Base-by-base conservation (phyloP, 2,888 invertebrate genomes). In the Epinotia nisella region DNA sequence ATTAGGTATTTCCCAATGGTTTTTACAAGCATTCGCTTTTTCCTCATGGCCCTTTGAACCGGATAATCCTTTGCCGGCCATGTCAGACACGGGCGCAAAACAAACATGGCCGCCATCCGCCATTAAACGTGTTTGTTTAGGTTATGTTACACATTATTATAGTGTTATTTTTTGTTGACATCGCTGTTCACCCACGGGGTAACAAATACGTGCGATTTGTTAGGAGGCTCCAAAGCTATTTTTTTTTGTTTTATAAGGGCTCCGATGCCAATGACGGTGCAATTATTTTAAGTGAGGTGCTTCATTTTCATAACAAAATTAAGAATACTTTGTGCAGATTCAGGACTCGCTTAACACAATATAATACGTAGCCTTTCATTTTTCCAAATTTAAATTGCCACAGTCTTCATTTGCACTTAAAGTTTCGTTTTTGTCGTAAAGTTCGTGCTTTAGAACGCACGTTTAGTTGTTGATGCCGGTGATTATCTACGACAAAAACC, bases 51-150 rank as follows among this genome's bases (percentile, higher is more conserved):
- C 76, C 76, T 79, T 75, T 74, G 75, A 76, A 76, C 81, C 83
- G 87, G 89, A 88, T 90, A 90, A 91, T 91, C 91, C 90, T 74
- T 77, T 77, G 77, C 79, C 81, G 82, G 83, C 83, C 83, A 84
- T 90, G 89, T 91, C 86, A 85, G 88, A 91, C 91, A 92, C 91
- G 91, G 83, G 78, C 84, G 82, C 79, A 82, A 82, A 84, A 83
- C 84, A 87, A 90, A 90, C 83, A 90, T 84, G 85, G 84, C 84
- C 55, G 78, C 78, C 79, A 78, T 71, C 76, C 75, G 83, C 88
- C 85, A 88, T 90, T 90, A 88, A 83, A 83, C 76, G 76, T 85
- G 91, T 91, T 90, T 89, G 87, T 85, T 90, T 90, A 90, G 91
- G 91, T 83, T 84, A 80, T 81, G 86, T 90, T 88, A 90, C 89